Evolutionary conservation across 1,140 invertebrate species (phyloP).

Genomic region (Physella acuta): DNA sequence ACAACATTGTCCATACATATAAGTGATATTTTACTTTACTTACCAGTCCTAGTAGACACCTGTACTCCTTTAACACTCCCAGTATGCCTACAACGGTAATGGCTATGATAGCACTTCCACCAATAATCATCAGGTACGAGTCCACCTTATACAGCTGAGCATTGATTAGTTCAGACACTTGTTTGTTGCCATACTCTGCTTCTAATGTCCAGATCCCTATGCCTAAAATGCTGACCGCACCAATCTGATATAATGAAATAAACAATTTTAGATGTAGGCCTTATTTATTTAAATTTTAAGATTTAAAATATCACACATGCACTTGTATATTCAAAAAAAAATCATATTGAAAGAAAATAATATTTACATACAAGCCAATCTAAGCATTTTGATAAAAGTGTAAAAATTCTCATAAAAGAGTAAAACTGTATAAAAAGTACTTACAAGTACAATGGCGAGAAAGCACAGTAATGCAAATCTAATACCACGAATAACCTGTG

Average conservation of each 20-base stretch:
- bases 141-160: slow-evolving; percentile 45
- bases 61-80: slow-evolving; percentile 37
- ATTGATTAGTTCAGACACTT: slow-evolving; percentile 41
- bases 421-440: neutral
- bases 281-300: neutral
- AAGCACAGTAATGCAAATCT: slow-evolving; percentile 15
- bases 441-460: slow-evolving; percentile 26
- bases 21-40: no score
- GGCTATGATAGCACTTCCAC: slow-evolving; percentile 39
- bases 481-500: neutral
- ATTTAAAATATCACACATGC: no score
- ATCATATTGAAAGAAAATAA: no score
- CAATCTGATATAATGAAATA: slow-evolving; percentile 32
- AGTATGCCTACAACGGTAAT: slow-evolving; percentile 41
- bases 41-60: slow-evolving; percentile 48
- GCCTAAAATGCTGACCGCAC: slow-evolving; percentile 39
- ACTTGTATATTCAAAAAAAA: no score
- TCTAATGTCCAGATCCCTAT: slow-evolving; percentile 50
- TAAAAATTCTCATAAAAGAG: no score
- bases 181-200: slow-evolving; percentile 47
- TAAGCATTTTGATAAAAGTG: no score
- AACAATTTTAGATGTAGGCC: neutral
- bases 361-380: no score
- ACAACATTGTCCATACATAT: no score
- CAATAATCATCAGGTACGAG: slow-evolving; percentile 44